Base-by-base conservation (phyloP, 2,888 invertebrate species). In the Lasioglossum pauxillum region DNA sequence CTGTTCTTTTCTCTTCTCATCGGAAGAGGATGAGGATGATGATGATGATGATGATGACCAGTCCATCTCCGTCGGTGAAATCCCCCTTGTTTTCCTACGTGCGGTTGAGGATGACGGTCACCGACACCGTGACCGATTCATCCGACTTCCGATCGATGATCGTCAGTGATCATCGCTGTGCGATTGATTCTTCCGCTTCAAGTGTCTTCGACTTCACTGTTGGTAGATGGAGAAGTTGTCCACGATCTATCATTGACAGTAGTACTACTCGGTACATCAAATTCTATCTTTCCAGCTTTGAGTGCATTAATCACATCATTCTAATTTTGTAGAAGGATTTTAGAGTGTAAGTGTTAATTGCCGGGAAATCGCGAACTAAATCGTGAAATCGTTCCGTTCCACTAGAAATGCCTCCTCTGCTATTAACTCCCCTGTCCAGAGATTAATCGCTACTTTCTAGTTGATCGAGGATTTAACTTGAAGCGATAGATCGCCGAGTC, bases 81-180 rank as follows among this genome's bases (percentile, higher is more conserved):
- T 46, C 31, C n/a, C 46, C n/a, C 27, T 73, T 16, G n/a, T n/a
- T 23, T 69, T 44, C 8, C 19, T 72, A 16, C 60, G 23, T 19
- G 14, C 2, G 38, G 35, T 38, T 38, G 2, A 12, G 8, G 75
- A 41, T 19, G 60, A 31, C 41, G 27, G 60, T n/a, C 53, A n/a
- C 53, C 38, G 44, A 27, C 31, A 75, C 57, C 44, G 41, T 72
- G 78, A 46, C 57, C 67, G 38, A 49, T 60, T 53, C 57, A 57
- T 72, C 38, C 16, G 27, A 60, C 14, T 27, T 53, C 44, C 44
- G 57, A 64, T 64, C 53, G n/a, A 53, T 53, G 53, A 53, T 53
- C 44, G 46, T 14, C 8, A 12, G 31, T n/a, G 27, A 44, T 53
- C 53, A 53, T 53, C 53, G 53, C n/a, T 53, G 53, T 38, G 31